Evolutionary conservation across 2,888 invertebrate genomes (phyloP), one percentile per base, ranked within the genome.

Genomic region (Iselma pallidipennis): DNA sequence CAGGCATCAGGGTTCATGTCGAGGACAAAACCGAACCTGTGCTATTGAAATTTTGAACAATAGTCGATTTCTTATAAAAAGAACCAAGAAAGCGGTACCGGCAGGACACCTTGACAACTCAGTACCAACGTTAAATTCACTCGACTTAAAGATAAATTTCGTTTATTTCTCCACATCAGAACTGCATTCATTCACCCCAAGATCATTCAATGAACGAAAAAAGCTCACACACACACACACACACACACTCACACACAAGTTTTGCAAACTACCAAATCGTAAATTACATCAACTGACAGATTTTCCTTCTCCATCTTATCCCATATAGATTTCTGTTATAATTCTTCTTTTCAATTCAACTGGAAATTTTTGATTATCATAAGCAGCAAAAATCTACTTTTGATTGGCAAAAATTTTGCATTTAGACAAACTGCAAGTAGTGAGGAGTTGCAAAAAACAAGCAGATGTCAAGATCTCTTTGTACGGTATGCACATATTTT

Each of bases 41-140:
- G 63, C 71, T 66, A 71, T 71, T 71, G 55, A 69, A 66, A 45
- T 45, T 21, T 45, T 55, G 66, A 67, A 71, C 71, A 71, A 71
- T 63, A 65, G 56, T 53, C 68, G 69, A 69, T 71, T 71, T 71
- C 59, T 55, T 63, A 69, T 69, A 68, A 71, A 64, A 66, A 63
- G 66, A 69, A 63, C 69, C 71, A 67, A 71, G 71, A 71, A 69
- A 66, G 68, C 69, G 67, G 68, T 67, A 69, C 62, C 69, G 66
- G 65, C 62, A 66, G 67, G 68, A 63, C 66, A 62, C 63, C 64
- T 57, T 62, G 57, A 61, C 57, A 45, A 45, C 21, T 10, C 21
- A 12, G 45, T 3, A 45, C 21, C 45, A 45, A 45, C 45, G 45
- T 21, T 45, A 45, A 45, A 45, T 45, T 21, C 19, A 45, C 19